Conservation (phyloP, 1,140 invertebrate species). For the Drosophila neocordata region DNA sequence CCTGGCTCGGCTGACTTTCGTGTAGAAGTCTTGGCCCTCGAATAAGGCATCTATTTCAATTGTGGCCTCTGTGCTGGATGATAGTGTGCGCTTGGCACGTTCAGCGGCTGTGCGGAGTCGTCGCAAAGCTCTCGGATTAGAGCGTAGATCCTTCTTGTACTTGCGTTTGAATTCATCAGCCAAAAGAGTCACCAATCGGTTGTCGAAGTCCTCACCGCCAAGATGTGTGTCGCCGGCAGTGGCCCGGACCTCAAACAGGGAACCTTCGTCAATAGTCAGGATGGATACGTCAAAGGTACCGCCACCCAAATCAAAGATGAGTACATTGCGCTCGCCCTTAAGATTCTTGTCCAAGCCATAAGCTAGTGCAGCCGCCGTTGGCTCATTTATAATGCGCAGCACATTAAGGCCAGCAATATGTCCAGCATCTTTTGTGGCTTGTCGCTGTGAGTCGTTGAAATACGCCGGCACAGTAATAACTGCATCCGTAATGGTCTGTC, state of each 20-base stretch:
- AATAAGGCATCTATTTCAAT: slow-evolving; percentile 89
- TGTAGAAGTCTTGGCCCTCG: slow-evolving; percentile 93
- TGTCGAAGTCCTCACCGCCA: slow-evolving; percentile 91
- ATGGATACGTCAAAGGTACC: slow-evolving; percentile 94
- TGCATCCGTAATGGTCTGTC: slow-evolving; percentile 86
- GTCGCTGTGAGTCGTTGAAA: slow-evolving; percentile 87
- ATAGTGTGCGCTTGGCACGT: slow-evolving; percentile 87
- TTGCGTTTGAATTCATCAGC: slow-evolving; percentile 92
- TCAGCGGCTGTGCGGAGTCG: slow-evolving; percentile 90
- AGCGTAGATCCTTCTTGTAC: slow-evolving; percentile 90
- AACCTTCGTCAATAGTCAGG: slow-evolving; percentile 92
- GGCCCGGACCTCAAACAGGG: slow-evolving; percentile 90
- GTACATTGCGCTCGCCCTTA: slow-evolving; percentile 89
- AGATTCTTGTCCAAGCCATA: slow-evolving; percentile 91
- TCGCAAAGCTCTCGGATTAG: slow-evolving; percentile 90
- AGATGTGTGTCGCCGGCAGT: slow-evolving; percentile 90
- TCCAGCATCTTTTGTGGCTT: slow-evolving; percentile 87
- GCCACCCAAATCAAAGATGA: slow-evolving; percentile 90
- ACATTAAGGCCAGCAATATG: slow-evolving; percentile 88
- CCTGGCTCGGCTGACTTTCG: slow-evolving; percentile 91
- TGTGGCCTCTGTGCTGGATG: slow-evolving; percentile 87
- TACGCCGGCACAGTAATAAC: slow-evolving; percentile 86
- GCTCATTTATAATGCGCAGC: slow-evolving; percentile 89
- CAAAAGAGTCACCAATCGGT: slow-evolving; percentile 91
- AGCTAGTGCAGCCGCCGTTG: slow-evolving; percentile 89